These are phyloP conservation scores for Sinhomidia bicolor DNA, from an alignment of 2,888 invertebrate genomes.

Conservation along the genomic window DNA sequence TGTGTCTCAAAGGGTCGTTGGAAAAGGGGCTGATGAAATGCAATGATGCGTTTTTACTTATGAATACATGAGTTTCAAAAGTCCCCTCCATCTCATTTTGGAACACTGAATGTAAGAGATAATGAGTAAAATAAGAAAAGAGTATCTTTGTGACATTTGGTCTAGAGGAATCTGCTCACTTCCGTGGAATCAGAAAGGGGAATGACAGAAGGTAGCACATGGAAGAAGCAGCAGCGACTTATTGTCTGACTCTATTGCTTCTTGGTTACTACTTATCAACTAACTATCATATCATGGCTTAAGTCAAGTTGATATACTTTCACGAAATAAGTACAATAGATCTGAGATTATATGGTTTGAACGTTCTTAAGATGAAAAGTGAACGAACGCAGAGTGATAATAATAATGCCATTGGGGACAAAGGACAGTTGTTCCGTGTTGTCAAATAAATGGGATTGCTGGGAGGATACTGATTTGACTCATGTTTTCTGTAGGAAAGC, in stretches of 20 bases:
- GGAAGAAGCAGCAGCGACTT: not conserved
- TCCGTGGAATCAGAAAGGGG: not conserved
- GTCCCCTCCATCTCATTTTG: too few relatives aligned
- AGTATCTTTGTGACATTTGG: not conserved
- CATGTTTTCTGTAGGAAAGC: not conserved
- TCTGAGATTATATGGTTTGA: too few relatives aligned
- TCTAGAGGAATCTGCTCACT: constrained; percentile 7
- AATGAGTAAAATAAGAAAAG: not conserved
- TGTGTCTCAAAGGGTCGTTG: constrained; percentile 58
- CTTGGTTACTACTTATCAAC: not conserved
- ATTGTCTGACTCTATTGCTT: not conserved
- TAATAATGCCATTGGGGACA: not conserved
- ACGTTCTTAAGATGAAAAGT: too few relatives aligned
- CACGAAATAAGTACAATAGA: too few relatives aligned
- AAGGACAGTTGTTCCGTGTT: not conserved
- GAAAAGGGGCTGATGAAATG: constrained; percentile 42
- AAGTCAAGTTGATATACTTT: too few relatives aligned
- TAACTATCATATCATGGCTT: too few relatives aligned
- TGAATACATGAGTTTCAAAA: too few relatives aligned
- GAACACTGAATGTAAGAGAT: too few relatives aligned
- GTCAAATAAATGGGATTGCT: not conserved
- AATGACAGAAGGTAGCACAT: not conserved
- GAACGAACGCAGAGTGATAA: not conserved
- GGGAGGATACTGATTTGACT: not conserved
- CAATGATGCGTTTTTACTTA: not conserved